Conservation (phyloP, 1,140 invertebrate species). For the Oreohelix idahoensis region DNA sequence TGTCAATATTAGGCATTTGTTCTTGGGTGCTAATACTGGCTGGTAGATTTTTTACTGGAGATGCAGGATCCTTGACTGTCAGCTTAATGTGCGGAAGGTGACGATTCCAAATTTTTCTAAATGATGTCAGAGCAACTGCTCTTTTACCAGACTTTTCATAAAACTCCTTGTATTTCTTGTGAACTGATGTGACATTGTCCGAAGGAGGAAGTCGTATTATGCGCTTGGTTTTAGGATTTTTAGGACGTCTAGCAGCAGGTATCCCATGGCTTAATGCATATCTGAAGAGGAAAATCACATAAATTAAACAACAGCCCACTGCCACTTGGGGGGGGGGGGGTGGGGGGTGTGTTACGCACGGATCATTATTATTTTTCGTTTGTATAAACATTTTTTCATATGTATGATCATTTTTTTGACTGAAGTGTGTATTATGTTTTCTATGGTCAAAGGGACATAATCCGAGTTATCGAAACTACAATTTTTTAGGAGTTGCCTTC, state of each 20-base stretch:
- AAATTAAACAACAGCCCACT: slow-evolving; percentile 13
- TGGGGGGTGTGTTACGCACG: no score
- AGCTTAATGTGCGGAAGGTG: slow-evolving; percentile 9
- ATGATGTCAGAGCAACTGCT: slow-evolving; percentile 14
- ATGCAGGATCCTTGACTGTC: neutral
- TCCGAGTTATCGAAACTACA: no score
- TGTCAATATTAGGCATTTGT: neutral
- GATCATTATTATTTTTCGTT: no score
- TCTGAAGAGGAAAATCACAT: neutral
- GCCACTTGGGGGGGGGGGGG: no score
- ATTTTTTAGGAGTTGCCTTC: no score
- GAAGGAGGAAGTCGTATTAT: slow-evolving; percentile 17
- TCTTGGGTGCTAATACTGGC: neutral
- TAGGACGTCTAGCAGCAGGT: neutral
- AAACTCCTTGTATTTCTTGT: slow-evolving; percentile 29
- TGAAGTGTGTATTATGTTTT: no score
- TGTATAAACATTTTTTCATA: no score
- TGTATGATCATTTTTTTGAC: no score
- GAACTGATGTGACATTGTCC: slow-evolving; percentile 10
- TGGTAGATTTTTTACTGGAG: neutral
- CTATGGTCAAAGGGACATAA: no score
- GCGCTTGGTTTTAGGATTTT: neutral
- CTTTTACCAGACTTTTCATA: slow-evolving; percentile 6
- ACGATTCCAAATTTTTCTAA: slow-evolving; percentile 16
- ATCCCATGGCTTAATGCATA: slow-evolving; percentile 10